Evolutionary conservation across 1,140 invertebrate species (phyloP).

Genomic region (Megathymus violae): DNA sequence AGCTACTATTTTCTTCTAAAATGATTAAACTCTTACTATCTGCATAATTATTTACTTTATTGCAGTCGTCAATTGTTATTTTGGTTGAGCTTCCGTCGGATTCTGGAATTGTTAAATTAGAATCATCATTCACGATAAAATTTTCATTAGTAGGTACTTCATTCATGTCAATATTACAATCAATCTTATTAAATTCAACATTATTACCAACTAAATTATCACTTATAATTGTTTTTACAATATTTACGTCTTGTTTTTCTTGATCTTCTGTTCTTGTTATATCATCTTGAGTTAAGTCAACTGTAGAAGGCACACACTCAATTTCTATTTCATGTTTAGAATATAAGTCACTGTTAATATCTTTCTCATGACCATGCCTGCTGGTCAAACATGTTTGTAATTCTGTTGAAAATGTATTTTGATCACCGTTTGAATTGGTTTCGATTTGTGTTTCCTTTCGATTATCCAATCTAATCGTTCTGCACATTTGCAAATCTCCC

Average conservation of each 20-base stretch:
- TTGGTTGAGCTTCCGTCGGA: constrained; percentile 10
- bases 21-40: constrained; percentile 2
- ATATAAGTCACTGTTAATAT: background rate
- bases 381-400: background rate
- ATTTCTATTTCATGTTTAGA: background rate
- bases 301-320: background rate
- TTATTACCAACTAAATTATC: constrained; percentile 32
- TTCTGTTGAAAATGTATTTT: background rate
- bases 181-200: constrained; percentile 26
- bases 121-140: constrained; percentile 23
- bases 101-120: constrained; percentile 34
- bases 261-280: constrained; percentile 23
- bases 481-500: background rate
- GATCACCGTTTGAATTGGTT: background rate
- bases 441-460: background rate
- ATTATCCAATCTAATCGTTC: background rate
- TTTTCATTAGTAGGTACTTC: constrained; percentile 24
- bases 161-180: constrained; percentile 23
- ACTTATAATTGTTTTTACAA: constrained; percentile 20
- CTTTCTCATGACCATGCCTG: constrained; percentile 3
- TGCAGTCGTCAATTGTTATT: constrained; percentile 4
- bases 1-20: constrained; percentile 5
- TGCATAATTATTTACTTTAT: background rate
- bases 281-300: background rate
- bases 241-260: constrained; percentile 31